These are phyloP conservation scores for Mythimna loreyi DNA, from an alignment of 2,888 invertebrate species.

Conservation along the genomic window DNA sequence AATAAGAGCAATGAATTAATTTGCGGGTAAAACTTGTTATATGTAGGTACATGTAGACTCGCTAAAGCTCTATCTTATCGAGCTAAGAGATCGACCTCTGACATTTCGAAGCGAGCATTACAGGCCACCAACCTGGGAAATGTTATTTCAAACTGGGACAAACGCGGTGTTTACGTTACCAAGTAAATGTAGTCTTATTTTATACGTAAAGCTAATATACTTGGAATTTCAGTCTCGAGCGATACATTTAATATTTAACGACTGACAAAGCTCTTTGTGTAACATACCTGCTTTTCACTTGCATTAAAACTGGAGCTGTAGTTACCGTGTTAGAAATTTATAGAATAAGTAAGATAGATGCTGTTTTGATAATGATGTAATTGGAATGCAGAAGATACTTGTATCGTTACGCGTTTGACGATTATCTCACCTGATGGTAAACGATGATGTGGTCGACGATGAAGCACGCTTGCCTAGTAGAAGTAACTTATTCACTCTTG, in stretches of 20 bases:
- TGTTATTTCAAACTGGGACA: constrained; percentile 76
- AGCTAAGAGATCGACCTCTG: constrained; percentile 76
- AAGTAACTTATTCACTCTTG: no score
- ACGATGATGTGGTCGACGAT: no score
- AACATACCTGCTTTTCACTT: constrained; percentile 38
- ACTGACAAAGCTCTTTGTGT: constrained; percentile 34
- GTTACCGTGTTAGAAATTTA: constrained; percentile 12
- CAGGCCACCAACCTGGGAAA: constrained; percentile 77
- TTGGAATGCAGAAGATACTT: background rate
- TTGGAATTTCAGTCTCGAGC: constrained; percentile 42
- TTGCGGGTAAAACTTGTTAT: constrained; percentile 40
- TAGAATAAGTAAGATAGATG: constrained; percentile 15
- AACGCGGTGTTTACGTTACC: constrained; percentile 59
- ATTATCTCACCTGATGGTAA: no score
- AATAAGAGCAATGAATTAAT: constrained; percentile 56
- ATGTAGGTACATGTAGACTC: constrained; percentile 12
- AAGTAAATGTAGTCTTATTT: constrained; percentile 63
- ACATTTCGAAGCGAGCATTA: constrained; percentile 77
- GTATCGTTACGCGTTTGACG: background rate
- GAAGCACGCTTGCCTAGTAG: no score
- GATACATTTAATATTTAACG: constrained; percentile 54
- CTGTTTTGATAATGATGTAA: constrained; percentile 8
- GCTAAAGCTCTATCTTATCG: constrained; percentile 70
- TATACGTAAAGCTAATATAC: constrained; percentile 43
- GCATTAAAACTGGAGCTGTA: constrained; percentile 6